These are phyloP conservation scores for Siniperca undulata DNA, from an alignment of 2,797 vertebrate genomes.

Conservation along the genomic window DNA sequence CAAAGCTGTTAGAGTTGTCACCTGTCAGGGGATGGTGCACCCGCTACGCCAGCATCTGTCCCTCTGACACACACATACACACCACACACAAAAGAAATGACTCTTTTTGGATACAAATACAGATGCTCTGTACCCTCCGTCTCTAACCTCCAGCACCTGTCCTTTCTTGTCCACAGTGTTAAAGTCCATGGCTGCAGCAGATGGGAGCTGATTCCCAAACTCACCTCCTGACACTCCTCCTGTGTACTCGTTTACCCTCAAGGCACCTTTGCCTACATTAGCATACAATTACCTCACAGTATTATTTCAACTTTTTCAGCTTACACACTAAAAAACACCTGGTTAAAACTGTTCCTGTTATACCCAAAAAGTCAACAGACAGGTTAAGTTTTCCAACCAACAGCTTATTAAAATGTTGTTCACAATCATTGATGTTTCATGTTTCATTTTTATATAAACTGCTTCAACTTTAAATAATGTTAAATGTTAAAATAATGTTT, in stretches of 20 bases:
- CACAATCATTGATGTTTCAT: no score
- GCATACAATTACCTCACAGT: slow-evolving; percentile 68
- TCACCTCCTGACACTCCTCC: slow-evolving; percentile 75
- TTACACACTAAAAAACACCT: neutral
- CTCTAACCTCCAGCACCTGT: slow-evolving; percentile 68
- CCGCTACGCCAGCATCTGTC: slow-evolving; percentile 73
- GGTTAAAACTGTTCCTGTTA: neutral
- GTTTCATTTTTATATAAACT: neutral
- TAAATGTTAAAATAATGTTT: no score
- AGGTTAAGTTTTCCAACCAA: neutral
- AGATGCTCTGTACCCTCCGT: slow-evolving; percentile 44
- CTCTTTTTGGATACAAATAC: slow-evolving; percentile 40
- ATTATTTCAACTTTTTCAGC: slow-evolving; percentile 47
- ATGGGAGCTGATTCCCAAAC: slow-evolving; percentile 71
- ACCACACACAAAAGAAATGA: slow-evolving; percentile 34
- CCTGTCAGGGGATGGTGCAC: slow-evolving; percentile 69
- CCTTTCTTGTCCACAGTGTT: slow-evolving; percentile 71
- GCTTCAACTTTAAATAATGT: neutral
- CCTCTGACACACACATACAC: slow-evolving; percentile 33
- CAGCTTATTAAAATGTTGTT: neutral
- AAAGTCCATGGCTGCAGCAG: slow-evolving; percentile 69
- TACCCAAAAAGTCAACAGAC: neutral
- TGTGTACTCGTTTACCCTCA: slow-evolving; percentile 76
- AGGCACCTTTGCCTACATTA: slow-evolving; percentile 71
- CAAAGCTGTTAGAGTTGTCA: slow-evolving; percentile 66